A percentile compares a stretch with the other conserved stretches of the same genome.
Conservation (phyloP, 2,113 vertebrate species). For the Mus spicilegus region DNA sequence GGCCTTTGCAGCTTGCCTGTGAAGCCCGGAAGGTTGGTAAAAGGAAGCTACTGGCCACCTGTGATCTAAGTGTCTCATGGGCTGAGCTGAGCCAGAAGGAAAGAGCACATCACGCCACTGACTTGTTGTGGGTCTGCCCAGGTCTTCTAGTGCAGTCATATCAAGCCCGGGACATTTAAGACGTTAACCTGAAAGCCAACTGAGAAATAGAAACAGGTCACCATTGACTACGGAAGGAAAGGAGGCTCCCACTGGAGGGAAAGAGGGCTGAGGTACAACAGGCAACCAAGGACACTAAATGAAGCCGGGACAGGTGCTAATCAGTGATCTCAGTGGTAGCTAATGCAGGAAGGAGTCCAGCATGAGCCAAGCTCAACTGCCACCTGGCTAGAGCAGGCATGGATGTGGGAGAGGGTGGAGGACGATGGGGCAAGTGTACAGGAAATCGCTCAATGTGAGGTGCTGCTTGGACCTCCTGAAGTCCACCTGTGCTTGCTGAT, state of each 20-base stretch:
- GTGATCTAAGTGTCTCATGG: background rate
- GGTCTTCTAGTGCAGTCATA: background rate
- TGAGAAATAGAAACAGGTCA: background rate
- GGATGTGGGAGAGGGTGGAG: too few relatives aligned
- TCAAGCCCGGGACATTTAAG: background rate
- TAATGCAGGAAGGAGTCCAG: background rate
- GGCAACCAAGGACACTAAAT: background rate
- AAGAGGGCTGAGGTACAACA: background rate
- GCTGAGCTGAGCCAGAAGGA: background rate
- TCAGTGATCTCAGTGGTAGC: too few relatives aligned
- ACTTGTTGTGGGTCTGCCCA: too few relatives aligned
- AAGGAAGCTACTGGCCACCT: background rate
- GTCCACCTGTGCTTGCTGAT: background rate
- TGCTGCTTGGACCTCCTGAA: background rate
- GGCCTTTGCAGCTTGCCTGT: too few relatives aligned
- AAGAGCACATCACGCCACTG: accelerated
- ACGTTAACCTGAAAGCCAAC: background rate
- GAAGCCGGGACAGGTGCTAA: too few relatives aligned
- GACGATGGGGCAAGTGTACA: accelerated
- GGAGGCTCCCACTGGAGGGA: background rate
- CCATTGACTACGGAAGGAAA: background rate
- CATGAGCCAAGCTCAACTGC: background rate
- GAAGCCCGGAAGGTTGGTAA: background rate
- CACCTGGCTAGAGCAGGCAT: too few relatives aligned
- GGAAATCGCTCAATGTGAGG: background rate